Conservation (phyloP, 2,797 vertebrate genomes). For the Argya squamiceps region DNA sequence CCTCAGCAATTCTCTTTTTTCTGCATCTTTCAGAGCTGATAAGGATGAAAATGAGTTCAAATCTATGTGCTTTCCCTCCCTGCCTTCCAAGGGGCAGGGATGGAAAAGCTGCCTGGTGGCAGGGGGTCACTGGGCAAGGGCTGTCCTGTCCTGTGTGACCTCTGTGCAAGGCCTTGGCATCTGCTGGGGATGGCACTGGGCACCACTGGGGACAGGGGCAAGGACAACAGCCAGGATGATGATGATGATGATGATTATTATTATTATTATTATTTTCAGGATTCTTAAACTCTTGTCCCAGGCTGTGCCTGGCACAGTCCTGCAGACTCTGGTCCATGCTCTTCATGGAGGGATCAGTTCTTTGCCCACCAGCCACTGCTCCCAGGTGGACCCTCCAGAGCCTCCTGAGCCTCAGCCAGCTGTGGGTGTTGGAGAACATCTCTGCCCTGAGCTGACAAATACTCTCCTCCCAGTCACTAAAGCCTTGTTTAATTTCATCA, state of each 20-base stretch:
- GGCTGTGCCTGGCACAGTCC: not conserved
- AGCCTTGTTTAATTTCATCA: not conserved
- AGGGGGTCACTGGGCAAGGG: not conserved
- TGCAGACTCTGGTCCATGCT: not conserved
- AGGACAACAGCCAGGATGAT: not conserved
- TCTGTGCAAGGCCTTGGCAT: not conserved
- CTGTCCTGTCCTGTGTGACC: fast-evolving
- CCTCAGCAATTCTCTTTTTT: not conserved
- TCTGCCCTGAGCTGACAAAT: not conserved
- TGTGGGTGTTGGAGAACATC: not conserved
- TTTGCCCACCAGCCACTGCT: not conserved
- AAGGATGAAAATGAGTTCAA: slow-evolving; percentile 7
- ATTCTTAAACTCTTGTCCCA: not conserved
- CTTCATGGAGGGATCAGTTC: not conserved
- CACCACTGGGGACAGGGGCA: fast-evolving
- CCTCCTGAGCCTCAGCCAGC: not conserved
- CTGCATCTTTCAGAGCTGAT: not conserved
- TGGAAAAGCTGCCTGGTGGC: not conserved
- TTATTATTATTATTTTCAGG: not conserved
- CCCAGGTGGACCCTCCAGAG: not conserved
- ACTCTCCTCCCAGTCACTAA: not conserved
- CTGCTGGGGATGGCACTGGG: not conserved
- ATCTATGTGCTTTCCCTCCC: not conserved
- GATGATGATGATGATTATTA: too few species aligned
- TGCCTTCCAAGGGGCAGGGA: not conserved